These are phyloP conservation scores for Anseranas semipalmata DNA, from an alignment of 2,113 vertebrate genomes.

Conservation along the genomic window DNA sequence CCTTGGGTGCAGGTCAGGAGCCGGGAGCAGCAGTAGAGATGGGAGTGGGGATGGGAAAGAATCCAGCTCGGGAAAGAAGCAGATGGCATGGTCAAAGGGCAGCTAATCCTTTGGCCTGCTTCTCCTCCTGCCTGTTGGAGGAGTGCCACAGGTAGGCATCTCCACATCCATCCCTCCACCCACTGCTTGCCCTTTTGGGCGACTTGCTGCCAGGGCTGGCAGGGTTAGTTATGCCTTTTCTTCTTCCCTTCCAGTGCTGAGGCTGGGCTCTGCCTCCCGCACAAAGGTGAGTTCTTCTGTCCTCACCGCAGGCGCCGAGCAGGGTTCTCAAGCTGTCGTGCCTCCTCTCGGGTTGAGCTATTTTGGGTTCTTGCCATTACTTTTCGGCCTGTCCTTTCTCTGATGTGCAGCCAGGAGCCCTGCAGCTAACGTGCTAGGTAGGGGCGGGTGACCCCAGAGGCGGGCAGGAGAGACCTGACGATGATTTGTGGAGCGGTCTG, in stretches of 20 bases:
- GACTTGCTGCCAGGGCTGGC: neutral
- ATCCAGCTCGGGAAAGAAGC: neutral
- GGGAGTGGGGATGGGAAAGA: neutral
- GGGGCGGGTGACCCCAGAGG: neutral
- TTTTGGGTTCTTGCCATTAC: neutral
- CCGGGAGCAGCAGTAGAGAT: neutral
- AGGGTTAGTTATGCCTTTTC: neutral
- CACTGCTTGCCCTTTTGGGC: accelerated
- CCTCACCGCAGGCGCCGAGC: neutral
- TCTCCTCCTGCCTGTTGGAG: neutral
- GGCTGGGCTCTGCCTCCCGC: neutral
- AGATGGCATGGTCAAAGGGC: neutral
- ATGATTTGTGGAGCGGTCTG: neutral
- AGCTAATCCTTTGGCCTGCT: neutral
- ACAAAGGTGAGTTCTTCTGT: constrained; percentile 71
- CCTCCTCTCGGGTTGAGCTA: neutral
- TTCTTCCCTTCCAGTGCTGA: constrained; percentile 60
- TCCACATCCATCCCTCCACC: neutral
- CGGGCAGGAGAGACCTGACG: neutral
- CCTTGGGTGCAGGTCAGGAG: accelerated
- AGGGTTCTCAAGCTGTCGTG: neutral
- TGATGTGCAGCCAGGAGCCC: neutral
- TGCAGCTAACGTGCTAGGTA: neutral
- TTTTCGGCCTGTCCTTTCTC: neutral
- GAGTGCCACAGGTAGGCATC: neutral